phyloP scores from a whole-genome alignment of 1,140 invertebrate species.

The Colletes gigas region DNA sequence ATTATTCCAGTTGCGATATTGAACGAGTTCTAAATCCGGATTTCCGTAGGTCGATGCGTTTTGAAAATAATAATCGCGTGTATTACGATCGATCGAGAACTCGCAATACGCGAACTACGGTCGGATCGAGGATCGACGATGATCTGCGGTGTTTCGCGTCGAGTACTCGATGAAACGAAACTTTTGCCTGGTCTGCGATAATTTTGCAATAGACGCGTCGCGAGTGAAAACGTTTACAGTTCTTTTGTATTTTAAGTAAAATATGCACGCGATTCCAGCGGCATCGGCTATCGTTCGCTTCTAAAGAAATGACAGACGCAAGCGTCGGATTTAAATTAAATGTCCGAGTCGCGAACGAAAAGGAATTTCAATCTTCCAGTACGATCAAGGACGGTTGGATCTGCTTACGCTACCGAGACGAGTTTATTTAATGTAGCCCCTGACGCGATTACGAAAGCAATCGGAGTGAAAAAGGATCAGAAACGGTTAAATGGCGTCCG shows the following conservation, averaged over 20 bases:
- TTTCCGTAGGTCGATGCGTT: not conserved
- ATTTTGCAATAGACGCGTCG: too few species aligned
- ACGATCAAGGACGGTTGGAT: constrained; percentile 14
- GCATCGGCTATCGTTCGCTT: too few species aligned
- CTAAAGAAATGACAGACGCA: not conserved
- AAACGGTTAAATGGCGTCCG: not conserved
- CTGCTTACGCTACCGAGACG: constrained; percentile 32
- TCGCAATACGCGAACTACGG: too few species aligned
- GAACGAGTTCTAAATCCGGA: not conserved
- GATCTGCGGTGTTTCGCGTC: too few species aligned
- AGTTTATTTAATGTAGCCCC: constrained; percentile 49
- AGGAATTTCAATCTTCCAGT: constrained; percentile 41
- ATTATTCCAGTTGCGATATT: not conserved
- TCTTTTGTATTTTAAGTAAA: too few species aligned
- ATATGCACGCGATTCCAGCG: too few species aligned
- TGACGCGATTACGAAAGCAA: constrained; percentile 29
- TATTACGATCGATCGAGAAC: too few species aligned
- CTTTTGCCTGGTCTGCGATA: too few species aligned
- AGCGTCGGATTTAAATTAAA: constrained; percentile 19
- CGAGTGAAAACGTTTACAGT: too few species aligned
- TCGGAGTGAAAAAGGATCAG: constrained; percentile 14
- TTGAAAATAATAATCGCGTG: not conserved
- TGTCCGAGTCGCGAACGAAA: not conserved
- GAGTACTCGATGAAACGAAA: too few species aligned
- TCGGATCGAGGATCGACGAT: too few species aligned